These are phyloP conservation scores for Scalopus aquaticus DNA, from an alignment of 2,113 vertebrate species.

Conservation along the genomic window DNA sequence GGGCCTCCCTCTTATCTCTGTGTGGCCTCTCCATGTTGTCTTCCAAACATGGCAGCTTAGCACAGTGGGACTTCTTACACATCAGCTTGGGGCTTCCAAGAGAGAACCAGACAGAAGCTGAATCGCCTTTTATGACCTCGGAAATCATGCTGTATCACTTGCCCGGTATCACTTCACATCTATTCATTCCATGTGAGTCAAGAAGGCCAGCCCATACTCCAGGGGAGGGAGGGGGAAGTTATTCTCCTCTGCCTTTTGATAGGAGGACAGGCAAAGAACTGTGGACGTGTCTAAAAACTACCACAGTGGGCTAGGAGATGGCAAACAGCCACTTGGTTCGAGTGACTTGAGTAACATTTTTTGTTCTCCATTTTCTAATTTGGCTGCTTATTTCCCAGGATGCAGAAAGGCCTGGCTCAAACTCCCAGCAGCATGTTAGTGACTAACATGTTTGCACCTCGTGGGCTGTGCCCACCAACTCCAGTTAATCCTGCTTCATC, in stretches of 20 bases:
- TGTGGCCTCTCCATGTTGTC: background rate
- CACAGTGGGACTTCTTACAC: background rate
- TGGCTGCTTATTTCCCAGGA: background rate
- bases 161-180: background rate
- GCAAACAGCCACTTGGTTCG: background rate
- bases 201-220: background rate
- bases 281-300: background rate
- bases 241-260: background rate
- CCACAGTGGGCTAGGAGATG: background rate
- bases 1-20: background rate
- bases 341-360: background rate
- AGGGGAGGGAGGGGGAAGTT: background rate
- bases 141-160: background rate
- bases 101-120: background rate
- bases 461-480: background rate
- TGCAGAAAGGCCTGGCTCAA: constrained; percentile 12
- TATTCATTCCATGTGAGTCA: background rate
- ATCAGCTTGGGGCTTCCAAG: background rate
- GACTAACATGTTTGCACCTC: background rate
- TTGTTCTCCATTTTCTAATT: constrained; percentile 34
- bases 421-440: background rate
- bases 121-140: background rate
- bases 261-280: background rate
- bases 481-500: constrained; percentile 70
- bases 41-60: background rate